Evolutionary conservation across 2,888 invertebrate species (phyloP).

Genomic region (Masnerella sp.): DNA sequence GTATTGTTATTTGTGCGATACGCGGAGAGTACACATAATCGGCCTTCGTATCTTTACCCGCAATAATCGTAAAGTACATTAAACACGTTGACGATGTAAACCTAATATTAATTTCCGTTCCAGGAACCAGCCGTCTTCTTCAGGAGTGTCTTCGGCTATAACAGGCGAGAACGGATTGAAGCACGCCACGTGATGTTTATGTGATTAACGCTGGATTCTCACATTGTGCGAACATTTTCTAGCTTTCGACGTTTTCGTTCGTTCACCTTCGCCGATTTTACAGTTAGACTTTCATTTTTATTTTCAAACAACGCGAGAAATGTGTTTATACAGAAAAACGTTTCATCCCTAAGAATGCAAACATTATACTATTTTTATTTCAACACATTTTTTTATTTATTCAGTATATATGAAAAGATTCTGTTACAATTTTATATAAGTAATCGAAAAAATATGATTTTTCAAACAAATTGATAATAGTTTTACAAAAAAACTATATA

Average conservation of each 20-base stretch:
- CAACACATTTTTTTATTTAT: too few relatives aligned
- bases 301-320: too few relatives aligned
- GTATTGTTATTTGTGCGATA: neutral
- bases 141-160: slow-evolving; percentile 6
- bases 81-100: slow-evolving; percentile 7
- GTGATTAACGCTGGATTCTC: slow-evolving; percentile 39
- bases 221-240: slow-evolving; percentile 4
- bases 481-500: too few relatives aligned
- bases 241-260: neutral
- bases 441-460: too few relatives aligned
- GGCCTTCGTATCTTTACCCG: neutral
- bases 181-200: slow-evolving; percentile 48
- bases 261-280: neutral
- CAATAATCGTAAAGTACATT: slow-evolving; percentile 30
- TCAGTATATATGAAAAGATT: too few relatives aligned
- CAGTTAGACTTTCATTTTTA: too few relatives aligned
- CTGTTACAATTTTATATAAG: too few relatives aligned
- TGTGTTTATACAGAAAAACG: too few relatives aligned
- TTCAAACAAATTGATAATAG: too few relatives aligned
- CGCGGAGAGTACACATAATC: neutral
- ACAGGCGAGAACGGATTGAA: slow-evolving; percentile 31
- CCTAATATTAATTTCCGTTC: slow-evolving; percentile 41
- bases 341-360: too few relatives aligned
- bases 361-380: too few relatives aligned
- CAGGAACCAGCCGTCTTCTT: slow-evolving; percentile 29